phyloP scores from a whole-genome alignment of 2,888 invertebrate genomes.

The Mellilla xanthometata region DNA sequence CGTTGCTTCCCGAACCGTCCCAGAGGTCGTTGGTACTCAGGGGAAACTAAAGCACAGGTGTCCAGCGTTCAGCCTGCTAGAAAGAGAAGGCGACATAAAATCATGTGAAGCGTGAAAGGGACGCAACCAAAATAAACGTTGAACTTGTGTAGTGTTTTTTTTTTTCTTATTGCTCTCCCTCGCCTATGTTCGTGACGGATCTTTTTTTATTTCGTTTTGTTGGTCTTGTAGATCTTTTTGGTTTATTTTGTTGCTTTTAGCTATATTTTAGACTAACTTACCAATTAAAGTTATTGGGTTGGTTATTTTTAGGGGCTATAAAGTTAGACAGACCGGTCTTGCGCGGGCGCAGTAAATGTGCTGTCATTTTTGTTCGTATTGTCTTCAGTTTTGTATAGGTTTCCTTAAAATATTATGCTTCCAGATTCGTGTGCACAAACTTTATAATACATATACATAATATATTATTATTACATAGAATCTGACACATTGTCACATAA shows the following conservation, averaged over 20 bases:
- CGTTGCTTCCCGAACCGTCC: slow-evolving; percentile 48
- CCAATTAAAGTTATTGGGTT: slow-evolving; percentile 56
- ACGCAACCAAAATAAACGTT: slow-evolving; percentile 81
- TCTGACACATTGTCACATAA: too few relatives aligned
- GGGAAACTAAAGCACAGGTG: slow-evolving; percentile 83
- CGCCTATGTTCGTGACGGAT: slow-evolving; percentile 82
- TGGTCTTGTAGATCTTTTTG: slow-evolving; percentile 68
- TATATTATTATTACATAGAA: too few relatives aligned
- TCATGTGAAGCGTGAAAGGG: slow-evolving; percentile 48
- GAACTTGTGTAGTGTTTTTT: slow-evolving; percentile 76
- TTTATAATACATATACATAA: too few relatives aligned
- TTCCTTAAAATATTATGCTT: background rate
- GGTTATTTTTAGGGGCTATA: slow-evolving; percentile 40
- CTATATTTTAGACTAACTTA: slow-evolving; percentile 70
- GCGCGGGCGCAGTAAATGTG: slow-evolving; percentile 30
- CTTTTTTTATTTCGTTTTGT: slow-evolving; percentile 73
- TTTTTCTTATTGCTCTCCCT: slow-evolving; percentile 78
- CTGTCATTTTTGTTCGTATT: slow-evolving; percentile 4
- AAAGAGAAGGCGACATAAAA: slow-evolving; percentile 54
- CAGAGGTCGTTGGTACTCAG: slow-evolving; percentile 82
- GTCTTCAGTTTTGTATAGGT: background rate
- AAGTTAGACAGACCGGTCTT: slow-evolving; percentile 27
- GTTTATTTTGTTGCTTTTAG: slow-evolving; percentile 78
- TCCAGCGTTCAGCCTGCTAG: slow-evolving; percentile 75
- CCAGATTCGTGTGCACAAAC: too few relatives aligned